phyloP scores from a whole-genome alignment of 2,797 vertebrate species.

The Rhadinocentrus ornatus region DNA sequence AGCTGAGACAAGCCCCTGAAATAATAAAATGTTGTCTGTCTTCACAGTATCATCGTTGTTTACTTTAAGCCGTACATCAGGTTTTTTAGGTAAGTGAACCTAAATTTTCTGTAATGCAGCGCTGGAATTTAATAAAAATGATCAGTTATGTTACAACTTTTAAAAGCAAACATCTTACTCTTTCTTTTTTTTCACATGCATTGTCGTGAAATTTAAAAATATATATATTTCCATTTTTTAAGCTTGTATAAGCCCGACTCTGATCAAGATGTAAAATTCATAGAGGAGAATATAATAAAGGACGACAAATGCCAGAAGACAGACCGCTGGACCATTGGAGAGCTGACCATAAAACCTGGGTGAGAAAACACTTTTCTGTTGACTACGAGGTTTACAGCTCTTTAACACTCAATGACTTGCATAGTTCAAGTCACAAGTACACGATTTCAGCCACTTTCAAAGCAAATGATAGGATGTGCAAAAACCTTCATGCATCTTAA shows the following conservation, averaged over 20 bases:
- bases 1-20: too few relatives aligned
- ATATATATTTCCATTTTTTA: slow-evolving; percentile 20
- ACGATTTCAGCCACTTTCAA: too few relatives aligned
- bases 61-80: background rate
- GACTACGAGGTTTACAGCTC: background rate
- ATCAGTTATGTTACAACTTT: background rate
- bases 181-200: too few relatives aligned
- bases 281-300: background rate
- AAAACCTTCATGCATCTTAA: too few relatives aligned
- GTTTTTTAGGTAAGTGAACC: slow-evolving; percentile 18
- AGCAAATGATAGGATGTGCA: too few relatives aligned
- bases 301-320: rapidly evolving
- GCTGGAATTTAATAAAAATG: background rate
- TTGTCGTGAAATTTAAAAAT: background rate
- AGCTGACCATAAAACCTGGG: slow-evolving; percentile 29
- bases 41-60: slow-evolving; percentile 24
- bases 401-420: background rate
- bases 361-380: slow-evolving; percentile 14
- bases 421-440: too few relatives aligned
- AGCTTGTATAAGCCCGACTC: slow-evolving; percentile 1
- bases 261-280: too few relatives aligned
- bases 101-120: background rate
- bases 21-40: slow-evolving; percentile 3
- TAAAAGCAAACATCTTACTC: too few relatives aligned
- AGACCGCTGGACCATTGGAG: background rate